Evolutionary conservation across 2,113 vertebrate genomes (phyloP).

Genomic region (Bubo bubo): DNA sequence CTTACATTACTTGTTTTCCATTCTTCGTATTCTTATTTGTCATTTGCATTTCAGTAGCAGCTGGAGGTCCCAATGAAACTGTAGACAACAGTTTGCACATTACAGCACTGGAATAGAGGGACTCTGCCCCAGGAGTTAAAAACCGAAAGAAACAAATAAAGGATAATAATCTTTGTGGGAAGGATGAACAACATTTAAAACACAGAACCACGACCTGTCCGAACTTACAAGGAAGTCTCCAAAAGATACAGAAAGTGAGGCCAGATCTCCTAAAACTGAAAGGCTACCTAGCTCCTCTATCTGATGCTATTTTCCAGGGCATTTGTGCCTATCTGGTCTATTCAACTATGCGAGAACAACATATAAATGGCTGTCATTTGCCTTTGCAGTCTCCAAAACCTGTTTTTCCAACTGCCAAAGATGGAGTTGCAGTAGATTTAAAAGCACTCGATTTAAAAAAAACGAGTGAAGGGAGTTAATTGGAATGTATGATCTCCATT

Average conservation of each 20-base stretch:
- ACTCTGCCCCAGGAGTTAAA: not conserved
- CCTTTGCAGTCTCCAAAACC: not conserved
- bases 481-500: not conserved
- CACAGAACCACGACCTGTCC: not conserved
- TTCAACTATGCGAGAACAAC: accelerated
- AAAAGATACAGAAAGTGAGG: not conserved
- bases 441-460: not conserved
- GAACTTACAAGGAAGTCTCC: not conserved
- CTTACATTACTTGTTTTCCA: not conserved
- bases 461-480: not conserved
- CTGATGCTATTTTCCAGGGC: not conserved
- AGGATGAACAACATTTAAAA: not conserved
- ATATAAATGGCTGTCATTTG: not conserved
- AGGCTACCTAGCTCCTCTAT: not conserved
- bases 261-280: not conserved
- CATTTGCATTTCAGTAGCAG: constrained; percentile 10
- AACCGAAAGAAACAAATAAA: not conserved
- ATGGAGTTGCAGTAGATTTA: not conserved
- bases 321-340: not conserved
- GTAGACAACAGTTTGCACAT: not conserved
- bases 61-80: not conserved
- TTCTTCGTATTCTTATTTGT: not conserved
- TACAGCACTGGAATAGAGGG: not conserved
- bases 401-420: not conserved
- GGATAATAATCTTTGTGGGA: not conserved